These are phyloP conservation scores for Sterrhoptilus dennistouni DNA, from an alignment of 2,113 vertebrate genomes.

Conservation along the genomic window DNA sequence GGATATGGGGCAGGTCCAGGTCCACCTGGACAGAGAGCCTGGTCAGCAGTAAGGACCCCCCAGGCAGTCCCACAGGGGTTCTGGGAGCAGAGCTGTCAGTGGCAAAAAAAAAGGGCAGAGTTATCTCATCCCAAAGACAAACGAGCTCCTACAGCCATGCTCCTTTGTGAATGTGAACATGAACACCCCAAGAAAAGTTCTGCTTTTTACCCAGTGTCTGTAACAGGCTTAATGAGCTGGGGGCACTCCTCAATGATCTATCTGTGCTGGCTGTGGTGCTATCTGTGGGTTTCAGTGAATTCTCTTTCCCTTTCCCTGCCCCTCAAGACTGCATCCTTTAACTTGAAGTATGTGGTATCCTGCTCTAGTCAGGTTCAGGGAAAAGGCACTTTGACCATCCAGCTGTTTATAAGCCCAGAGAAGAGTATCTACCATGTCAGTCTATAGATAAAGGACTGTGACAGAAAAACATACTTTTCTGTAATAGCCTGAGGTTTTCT, in stretches of 20 bases:
- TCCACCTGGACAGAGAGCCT: background rate
- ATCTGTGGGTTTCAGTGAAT: background rate
- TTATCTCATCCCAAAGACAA: background rate
- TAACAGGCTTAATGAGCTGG: background rate
- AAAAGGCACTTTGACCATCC: background rate
- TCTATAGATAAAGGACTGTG: background rate
- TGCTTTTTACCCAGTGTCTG: background rate
- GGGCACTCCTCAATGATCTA: background rate
- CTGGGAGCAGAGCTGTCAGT: accelerated
- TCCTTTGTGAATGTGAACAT: background rate
- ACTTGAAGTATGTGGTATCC: background rate
- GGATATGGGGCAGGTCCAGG: background rate
- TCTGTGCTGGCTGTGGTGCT: background rate
- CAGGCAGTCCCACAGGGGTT: background rate
- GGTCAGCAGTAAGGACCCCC: accelerated
- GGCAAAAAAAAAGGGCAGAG: background rate
- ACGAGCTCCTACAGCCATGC: accelerated
- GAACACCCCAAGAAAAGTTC: background rate
- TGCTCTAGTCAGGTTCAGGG: background rate
- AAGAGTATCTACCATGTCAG: background rate
- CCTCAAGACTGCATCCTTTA: background rate
- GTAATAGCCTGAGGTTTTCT: background rate
- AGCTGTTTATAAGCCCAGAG: background rate
- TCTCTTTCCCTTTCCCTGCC: background rate
- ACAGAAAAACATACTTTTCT: background rate